A percentile compares a stretch with the other conserved stretches of the same genome.
These are phyloP conservation scores for Mormyrus proboscirostris DNA, from an alignment of 2,797 vertebrate genomes.

Conservation along the genomic window DNA sequence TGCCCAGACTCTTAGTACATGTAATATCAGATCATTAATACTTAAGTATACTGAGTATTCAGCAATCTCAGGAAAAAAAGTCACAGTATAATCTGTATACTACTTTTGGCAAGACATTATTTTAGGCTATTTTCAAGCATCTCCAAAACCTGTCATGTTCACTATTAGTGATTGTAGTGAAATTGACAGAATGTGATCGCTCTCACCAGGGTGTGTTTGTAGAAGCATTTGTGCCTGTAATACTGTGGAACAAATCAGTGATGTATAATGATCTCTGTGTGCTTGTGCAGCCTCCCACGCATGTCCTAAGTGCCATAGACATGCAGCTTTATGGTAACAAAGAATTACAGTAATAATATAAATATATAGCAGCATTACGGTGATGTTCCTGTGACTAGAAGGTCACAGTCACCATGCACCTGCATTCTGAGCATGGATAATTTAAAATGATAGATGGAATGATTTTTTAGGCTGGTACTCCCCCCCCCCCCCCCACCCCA, in stretches of 20 bases:
- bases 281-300: not conserved
- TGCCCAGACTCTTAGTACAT: not conserved
- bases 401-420: not conserved
- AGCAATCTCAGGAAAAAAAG: not conserved
- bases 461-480: not conserved
- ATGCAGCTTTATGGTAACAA: not conserved
- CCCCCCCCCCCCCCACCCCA: not conserved
- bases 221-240: not conserved
- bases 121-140: not conserved
- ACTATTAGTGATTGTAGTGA: not conserved
- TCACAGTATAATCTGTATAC: not conserved
- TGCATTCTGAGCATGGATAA: not conserved
- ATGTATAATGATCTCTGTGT: not conserved
- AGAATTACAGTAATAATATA: not conserved
- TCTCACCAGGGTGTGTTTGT: not conserved
- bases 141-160: not conserved
- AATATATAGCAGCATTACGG: not conserved
- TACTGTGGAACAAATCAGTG: not conserved
- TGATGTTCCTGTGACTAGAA: too few relatives aligned
- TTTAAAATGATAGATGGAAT: not conserved
- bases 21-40: not conserved
- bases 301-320: not conserved
- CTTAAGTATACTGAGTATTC: not conserved
- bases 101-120: not conserved
- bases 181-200: not conserved